phyloP scores from a whole-genome alignment of 2,888 invertebrate species.

The Abscondita cerata region DNA sequence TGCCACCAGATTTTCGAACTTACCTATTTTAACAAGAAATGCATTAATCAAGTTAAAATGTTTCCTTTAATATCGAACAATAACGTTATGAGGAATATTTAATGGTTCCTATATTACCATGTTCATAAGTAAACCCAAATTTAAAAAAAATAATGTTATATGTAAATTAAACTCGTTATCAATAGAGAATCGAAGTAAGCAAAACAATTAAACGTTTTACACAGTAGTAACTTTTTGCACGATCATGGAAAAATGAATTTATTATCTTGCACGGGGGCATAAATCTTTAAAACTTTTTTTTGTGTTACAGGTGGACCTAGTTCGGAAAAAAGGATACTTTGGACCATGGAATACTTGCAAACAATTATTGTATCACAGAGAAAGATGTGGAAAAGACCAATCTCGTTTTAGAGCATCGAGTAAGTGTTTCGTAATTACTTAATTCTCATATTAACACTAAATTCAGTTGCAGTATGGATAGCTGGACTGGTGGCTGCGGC shows the following conservation, averaged over 20 bases:
- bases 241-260: background rate
- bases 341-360: conserved; percentile 90
- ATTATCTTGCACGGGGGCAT: background rate
- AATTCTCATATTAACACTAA: conserved; percentile 30
- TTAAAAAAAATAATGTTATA: too few species aligned
- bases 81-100: too few species aligned
- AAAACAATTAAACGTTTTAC: too few species aligned
- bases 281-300: conserved; percentile 8
- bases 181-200: too few species aligned
- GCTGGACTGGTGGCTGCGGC: conserved; percentile 82
- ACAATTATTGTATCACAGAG: conserved; percentile 78
- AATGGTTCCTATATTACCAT: background rate
- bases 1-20: too few species aligned
- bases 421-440: too few species aligned
- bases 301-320: conserved; percentile 68
- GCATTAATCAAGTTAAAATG: too few species aligned
- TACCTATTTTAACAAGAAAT: too few species aligned
- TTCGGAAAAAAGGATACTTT: conserved; percentile 83
- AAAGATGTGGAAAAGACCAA: conserved; percentile 77
- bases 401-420: conserved; percentile 81
- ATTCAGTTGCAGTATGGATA: conserved; percentile 80
- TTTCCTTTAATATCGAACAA: too few species aligned
- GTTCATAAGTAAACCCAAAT: too few species aligned
- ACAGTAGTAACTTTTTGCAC: too few species aligned
- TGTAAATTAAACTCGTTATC: too few species aligned